Evolutionary conservation across 2,888 invertebrate species (phyloP), one percentile per base, ranked within the genome.

Genomic region (Tridacna crocea): DNA sequence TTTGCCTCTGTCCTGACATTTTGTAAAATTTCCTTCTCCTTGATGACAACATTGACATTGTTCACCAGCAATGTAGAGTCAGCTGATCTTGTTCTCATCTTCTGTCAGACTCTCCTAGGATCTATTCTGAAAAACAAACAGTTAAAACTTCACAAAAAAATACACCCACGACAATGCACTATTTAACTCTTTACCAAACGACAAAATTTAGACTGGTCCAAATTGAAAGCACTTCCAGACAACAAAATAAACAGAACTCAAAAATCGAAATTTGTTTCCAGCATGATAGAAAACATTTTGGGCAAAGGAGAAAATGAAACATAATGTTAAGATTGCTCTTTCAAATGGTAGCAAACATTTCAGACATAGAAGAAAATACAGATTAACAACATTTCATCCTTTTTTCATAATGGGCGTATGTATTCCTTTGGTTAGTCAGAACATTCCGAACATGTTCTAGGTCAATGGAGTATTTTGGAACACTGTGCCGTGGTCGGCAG

Each of bases 1-100:
- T 79, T 75, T 15, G 87, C 87, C 36, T 70, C 66, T 19, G 79
- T 77, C 46, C 66, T 60, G 13, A 88, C 63, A 51, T 84, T 79
- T n/a, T 80, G 66, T 1, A 88, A 78, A 51, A 87, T 83, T 22
- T 61, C 73, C 75, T 85, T 83, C 17, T 85, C 83, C 70, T 82
- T 75, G 24, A 78, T 82, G 51, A 68, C 83, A n/a, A 85, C 68
- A 60, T 65, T 55, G n/a, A 80, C 73, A 72, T 80, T 78, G 17
- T 51, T 72, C 15, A 74, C 78, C 65, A 70, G 65, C 58, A 79
- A 60, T 26, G 78, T 77, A 11, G 80, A 82, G 66, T 82, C 74
- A 19, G 47, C 47, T 3, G 83, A 77, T 48, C 48, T 79, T 27
- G 81, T 80, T 58, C 78, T 22, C 82, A 83, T 84, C 0, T 51